Evolutionary conservation across 2,113 vertebrate genomes (phyloP).

Genomic region (Hemibagrus wyckioides): DNA sequence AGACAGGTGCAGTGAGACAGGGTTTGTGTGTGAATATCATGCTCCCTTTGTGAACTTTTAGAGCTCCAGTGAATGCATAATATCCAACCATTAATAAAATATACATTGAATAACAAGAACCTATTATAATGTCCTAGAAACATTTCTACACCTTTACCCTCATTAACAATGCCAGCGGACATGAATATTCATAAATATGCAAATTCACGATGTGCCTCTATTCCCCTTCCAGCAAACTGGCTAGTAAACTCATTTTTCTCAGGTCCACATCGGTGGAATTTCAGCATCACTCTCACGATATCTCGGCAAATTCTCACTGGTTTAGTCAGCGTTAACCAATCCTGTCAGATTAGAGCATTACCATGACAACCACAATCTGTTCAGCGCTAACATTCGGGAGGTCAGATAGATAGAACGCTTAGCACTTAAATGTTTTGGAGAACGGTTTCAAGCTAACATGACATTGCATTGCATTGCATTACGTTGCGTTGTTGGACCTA

Average conservation of each 20-base stretch:
- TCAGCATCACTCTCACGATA: not conserved
- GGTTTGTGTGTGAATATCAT: not conserved
- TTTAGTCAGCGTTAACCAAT: not conserved
- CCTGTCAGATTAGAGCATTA: not conserved
- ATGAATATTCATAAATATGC: constrained; percentile 1
- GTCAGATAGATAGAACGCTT: not conserved
- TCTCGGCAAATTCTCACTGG: not conserved
- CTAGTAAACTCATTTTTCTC: not conserved
- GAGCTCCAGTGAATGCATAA: not conserved
- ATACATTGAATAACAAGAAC: not conserved
- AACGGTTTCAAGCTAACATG: not conserved
- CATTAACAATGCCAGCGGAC: not conserved
- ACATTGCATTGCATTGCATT: not conserved
- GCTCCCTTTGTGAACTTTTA: not conserved
- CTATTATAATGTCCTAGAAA: not conserved
- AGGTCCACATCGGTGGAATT: not conserved
- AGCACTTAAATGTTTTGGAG: not conserved
- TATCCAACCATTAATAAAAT: not conserved
- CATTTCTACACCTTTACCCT: constrained; percentile 10
- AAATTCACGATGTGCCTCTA: not conserved
- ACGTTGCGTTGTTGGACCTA: not conserved
- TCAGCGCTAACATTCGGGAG: not conserved
- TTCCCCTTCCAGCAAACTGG: not conserved
- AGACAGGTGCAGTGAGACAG: not conserved
- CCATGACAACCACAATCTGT: not conserved